These are phyloP conservation scores for Lepidochrysops patricia DNA, from an alignment of 2,888 invertebrate species.

Conservation along the genomic window DNA sequence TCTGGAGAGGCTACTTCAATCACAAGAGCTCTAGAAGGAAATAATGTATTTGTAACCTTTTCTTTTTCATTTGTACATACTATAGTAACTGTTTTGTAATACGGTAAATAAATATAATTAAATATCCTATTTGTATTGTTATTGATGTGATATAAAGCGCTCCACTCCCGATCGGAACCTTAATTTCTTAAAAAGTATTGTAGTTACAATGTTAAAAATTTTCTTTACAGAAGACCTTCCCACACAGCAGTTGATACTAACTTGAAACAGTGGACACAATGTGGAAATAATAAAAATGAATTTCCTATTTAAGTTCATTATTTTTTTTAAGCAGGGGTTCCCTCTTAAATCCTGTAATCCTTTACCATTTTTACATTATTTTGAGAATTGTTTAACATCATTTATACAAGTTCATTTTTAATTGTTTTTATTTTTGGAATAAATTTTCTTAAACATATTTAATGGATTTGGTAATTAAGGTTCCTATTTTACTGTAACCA, in stretches of 20 bases:
- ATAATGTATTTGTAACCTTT: slow-evolving; percentile 69
- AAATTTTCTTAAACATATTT: slow-evolving; percentile 63
- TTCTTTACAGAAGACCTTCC: slow-evolving; percentile 71
- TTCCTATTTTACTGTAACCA: slow-evolving; percentile 42
- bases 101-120: slow-evolving; percentile 72
- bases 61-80: slow-evolving; percentile 72
- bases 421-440: slow-evolving; percentile 71
- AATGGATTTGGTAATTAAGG: slow-evolving; percentile 66
- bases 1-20: slow-evolving; percentile 88
- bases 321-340: slow-evolving; percentile 70
- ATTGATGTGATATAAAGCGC: slow-evolving; percentile 63
- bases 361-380: slow-evolving; percentile 59
- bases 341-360: slow-evolving; percentile 57
- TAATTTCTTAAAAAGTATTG: slow-evolving; percentile 55
- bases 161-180: slow-evolving; percentile 75
- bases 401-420: slow-evolving; percentile 52
- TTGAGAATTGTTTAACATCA: slow-evolving; percentile 59
- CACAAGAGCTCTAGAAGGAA: slow-evolving; percentile 83
- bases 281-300: slow-evolving; percentile 74
- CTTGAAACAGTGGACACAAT: slow-evolving; percentile 64
- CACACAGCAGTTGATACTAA: slow-evolving; percentile 66
- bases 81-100: slow-evolving; percentile 74
- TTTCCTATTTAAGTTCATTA: slow-evolving; percentile 62
- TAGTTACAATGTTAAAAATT: slow-evolving; percentile 53
- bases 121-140: slow-evolving; percentile 70